Evolutionary conservation across 2,797 vertebrate genomes (phyloP).

Genomic region (Momotus momota): DNA sequence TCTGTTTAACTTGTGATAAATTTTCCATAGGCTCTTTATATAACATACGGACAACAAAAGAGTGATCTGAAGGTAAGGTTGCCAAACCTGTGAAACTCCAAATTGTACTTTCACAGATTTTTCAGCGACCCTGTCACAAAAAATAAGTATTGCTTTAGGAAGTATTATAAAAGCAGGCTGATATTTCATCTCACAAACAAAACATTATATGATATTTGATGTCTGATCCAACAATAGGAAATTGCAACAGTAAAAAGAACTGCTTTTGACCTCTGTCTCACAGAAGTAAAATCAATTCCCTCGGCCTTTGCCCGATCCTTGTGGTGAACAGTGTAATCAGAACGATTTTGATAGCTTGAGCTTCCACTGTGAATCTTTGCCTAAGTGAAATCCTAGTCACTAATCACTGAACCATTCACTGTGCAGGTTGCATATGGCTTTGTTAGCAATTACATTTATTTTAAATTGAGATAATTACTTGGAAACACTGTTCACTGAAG

Average conservation of each 20-base stretch:
- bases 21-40: not conserved
- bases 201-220: not conserved
- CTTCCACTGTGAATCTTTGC: not conserved
- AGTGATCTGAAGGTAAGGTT: not conserved
- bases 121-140: not conserved
- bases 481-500: constrained; percentile 38
- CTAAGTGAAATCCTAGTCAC: constrained; percentile 57
- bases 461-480: constrained; percentile 38
- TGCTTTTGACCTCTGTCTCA: not conserved
- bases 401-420: constrained; percentile 60
- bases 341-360: constrained; percentile 34
- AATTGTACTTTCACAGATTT: not conserved
- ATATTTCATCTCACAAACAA: not conserved
- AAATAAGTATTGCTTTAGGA: not conserved
- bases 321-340: constrained; percentile 3
- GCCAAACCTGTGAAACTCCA: not conserved
- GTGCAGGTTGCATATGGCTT: constrained; percentile 31
- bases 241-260: not conserved
- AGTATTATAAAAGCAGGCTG: not conserved
- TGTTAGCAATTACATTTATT: constrained; percentile 62
- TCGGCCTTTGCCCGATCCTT: not conserved
- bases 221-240: not conserved
- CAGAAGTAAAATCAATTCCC: constrained; percentile 2
- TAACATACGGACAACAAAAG: not conserved
- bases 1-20: not conserved